Base-by-base conservation (phyloP, 2,888 invertebrate genomes). In the Papilio gigon region DNA sequence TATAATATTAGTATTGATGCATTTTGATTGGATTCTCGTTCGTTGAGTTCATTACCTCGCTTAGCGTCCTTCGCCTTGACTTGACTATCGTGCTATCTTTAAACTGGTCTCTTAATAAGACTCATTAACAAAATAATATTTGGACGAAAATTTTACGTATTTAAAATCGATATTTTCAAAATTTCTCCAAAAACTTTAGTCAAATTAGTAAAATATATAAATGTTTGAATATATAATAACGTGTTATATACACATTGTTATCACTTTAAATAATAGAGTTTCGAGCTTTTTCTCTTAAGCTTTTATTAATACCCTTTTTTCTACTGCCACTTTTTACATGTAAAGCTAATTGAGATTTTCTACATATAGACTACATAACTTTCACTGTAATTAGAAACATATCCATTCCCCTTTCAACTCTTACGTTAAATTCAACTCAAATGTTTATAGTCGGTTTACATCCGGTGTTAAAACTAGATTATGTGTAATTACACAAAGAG, bases 201-300 rank as follows among this genome's bases (percentile, higher is more conserved):
- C 65, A 69, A 65, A 60, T 65, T 69, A 69, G 68, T 69, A 65
- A 69, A 69, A 69, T 69, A 69, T 69, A 69, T 65, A 61, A 69
- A 69, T 69, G 68, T 69, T 69, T 65, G 25, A 67, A 68, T 67
- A 67, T 68, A 53, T 69, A 61, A 66, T 64, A 70, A 62, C 67
- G 62, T 69, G 73, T 72, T 74, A 64, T 72, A 75, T 73, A 72
- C 66, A 73, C 75, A 76, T 77, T 83, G 80, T 81, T 78, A 80
- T 80, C 76, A 76, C 71, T 73, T 76, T 75, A 76, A 78, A 74
- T 80, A 80, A 83, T 84, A 84, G 83, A 84, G 80, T 80, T 84
- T 88, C 86, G 91, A 90, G 91, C 90, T 91, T 90, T 83, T 87
- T 84, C 87, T 83, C 83, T 82, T 89, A 86, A 83, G 90, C 89